Evolutionary conservation across 2,888 invertebrate genomes (phyloP).

Genomic region (Dione vanillae): DNA sequence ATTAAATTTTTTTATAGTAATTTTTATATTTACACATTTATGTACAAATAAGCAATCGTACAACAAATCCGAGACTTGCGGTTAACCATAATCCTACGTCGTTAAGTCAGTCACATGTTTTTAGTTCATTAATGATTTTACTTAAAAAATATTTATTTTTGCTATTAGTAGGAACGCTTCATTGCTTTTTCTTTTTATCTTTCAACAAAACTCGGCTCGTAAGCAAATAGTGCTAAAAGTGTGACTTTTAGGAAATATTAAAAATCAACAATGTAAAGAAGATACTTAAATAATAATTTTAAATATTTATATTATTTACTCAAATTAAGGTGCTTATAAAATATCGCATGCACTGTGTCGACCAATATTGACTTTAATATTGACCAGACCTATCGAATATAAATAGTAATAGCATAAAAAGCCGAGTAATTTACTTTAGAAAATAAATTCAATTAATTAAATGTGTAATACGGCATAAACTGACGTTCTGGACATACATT

Average conservation of each 20-base stretch:
- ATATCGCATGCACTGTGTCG: neutral
- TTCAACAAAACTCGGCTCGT: neutral
- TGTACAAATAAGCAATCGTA: neutral
- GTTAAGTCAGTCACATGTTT: slow-evolving; percentile 18
- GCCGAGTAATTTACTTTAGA: too few relatives aligned
- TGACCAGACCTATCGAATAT: neutral
- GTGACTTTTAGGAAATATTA: slow-evolving; percentile 5
- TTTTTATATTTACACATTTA: neutral
- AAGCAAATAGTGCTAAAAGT: slow-evolving; percentile 10
- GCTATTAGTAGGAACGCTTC: neutral
- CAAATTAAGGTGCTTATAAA: neutral
- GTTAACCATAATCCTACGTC: slow-evolving; percentile 48
- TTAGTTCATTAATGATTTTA: neutral
- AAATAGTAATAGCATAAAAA: too few relatives aligned
- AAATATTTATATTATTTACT: neutral
- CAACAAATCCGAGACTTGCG: slow-evolving; percentile 46
- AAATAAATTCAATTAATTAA: too few relatives aligned
- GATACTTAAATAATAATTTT: neutral
- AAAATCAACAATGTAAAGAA: neutral
- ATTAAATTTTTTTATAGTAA: neutral
- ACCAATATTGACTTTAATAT: neutral
- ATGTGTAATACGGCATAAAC: too few relatives aligned
- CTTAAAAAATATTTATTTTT: neutral
- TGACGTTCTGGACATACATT: too few relatives aligned
- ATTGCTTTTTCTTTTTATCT: neutral